Evolutionary conservation across 2,888 invertebrate genomes (phyloP).

Genomic region (Trisateles emortualis): DNA sequence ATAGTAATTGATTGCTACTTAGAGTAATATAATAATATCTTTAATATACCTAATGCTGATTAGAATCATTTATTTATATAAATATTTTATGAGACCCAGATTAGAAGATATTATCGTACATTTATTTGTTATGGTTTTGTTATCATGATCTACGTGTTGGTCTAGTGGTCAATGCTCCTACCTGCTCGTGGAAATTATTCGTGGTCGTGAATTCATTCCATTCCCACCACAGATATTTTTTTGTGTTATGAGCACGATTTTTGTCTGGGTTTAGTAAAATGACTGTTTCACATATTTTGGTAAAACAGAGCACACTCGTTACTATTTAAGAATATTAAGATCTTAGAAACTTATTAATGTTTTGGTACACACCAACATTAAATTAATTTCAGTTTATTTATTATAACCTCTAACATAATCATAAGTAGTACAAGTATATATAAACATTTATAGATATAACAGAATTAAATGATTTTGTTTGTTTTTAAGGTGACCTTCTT

Average conservation of each 20-base stretch:
- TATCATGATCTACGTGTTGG: neutral
- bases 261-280: too few relatives aligned
- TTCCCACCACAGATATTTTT: too few relatives aligned
- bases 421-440: neutral
- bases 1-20: slow-evolving; percentile 24
- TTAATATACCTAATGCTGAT: slow-evolving; percentile 23
- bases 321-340: too few relatives aligned
- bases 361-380: too few relatives aligned
- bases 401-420: neutral
- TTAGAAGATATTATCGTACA: slow-evolving; percentile 5
- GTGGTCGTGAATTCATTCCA: too few relatives aligned
- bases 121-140: slow-evolving; percentile 5
- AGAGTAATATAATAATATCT: slow-evolving; percentile 18
- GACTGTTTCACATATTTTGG: too few relatives aligned
- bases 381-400: neutral
- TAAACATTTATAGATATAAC: neutral
- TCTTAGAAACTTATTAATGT: too few relatives aligned
- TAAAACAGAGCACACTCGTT: too few relatives aligned
- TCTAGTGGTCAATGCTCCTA: too few relatives aligned
- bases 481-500: slow-evolving; percentile 91
- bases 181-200: too few relatives aligned
- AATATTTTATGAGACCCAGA: slow-evolving; percentile 8
- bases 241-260: too few relatives aligned
- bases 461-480: slow-evolving; percentile 46
- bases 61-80: slow-evolving; percentile 9